These are phyloP conservation scores for Camponotus vicinus DNA, from an alignment of 1,140 invertebrate species.

Conservation along the genomic window DNA sequence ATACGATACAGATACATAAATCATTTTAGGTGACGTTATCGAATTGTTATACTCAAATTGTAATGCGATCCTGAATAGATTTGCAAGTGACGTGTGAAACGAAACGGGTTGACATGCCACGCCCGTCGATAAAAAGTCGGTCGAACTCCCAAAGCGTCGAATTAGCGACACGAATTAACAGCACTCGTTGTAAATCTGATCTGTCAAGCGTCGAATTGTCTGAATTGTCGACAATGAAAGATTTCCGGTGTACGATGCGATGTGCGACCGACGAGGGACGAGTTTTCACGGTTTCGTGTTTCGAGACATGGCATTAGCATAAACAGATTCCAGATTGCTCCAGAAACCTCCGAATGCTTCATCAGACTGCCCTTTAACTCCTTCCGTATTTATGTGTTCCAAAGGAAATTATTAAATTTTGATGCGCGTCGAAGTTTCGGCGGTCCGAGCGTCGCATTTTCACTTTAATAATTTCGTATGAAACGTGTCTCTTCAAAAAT, in stretches of 20 bases:
- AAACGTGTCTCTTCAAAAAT: constrained; percentile 5
- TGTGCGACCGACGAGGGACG: neutral
- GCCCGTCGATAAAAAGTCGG: constrained; percentile 63
- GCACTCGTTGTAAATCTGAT: constrained; percentile 60
- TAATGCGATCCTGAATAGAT: neutral
- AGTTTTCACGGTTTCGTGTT: constrained; percentile 66
- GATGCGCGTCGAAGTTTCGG: neutral
- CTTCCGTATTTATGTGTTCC: neutral
- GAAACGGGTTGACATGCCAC: constrained; percentile 13
- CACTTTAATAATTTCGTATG: neutral
- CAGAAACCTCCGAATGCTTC: neutral
- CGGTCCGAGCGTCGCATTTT: neutral
- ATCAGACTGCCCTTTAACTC: neutral
- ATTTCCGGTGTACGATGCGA: constrained; percentile 72
- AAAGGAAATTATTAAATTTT: neutral
- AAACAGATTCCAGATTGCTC: neutral
- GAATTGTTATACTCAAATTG: constrained; percentile 5
- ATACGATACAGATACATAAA: neutral
- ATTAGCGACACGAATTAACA: constrained; percentile 55
- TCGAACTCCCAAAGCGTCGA: constrained; percentile 51
- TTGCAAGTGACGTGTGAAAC: constrained; percentile 42
- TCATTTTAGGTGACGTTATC: constrained; percentile 4
- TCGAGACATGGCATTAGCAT: neutral
- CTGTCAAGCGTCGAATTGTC: constrained; percentile 71
- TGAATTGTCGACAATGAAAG: constrained; percentile 76